Conservation (phyloP, 2,113 vertebrate species). For the Neogale vison region DNA sequence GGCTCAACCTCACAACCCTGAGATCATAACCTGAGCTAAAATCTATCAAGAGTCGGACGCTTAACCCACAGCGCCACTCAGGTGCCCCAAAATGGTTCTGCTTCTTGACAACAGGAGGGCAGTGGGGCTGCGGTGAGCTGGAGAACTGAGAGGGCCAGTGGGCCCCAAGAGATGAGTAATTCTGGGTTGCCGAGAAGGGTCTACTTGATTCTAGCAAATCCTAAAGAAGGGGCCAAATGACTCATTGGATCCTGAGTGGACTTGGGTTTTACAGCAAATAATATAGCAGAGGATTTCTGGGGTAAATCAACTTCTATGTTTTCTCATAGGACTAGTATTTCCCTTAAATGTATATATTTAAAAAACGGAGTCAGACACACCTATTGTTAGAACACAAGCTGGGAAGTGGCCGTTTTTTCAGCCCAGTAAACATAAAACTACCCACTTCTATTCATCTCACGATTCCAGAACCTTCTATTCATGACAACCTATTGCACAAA, state of each 20-base stretch:
- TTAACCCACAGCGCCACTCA: not conserved
- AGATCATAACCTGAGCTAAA: not conserved
- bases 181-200: not conserved
- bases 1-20: not conserved
- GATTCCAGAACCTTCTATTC: not conserved
- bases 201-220: not conserved
- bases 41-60: not conserved
- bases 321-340: not conserved
- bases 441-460: not conserved
- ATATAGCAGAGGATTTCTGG: not conserved
- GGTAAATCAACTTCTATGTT: not conserved
- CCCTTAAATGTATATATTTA: not conserved
- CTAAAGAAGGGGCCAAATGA: not conserved
- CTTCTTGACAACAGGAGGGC: not conserved
- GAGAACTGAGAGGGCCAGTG: not conserved
- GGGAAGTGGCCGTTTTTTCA: not conserved
- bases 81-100: not conserved
- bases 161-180: not conserved
- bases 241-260: not conserved
- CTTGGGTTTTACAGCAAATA: not conserved
- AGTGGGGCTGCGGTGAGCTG: not conserved
- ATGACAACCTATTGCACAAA: not conserved
- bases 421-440: not conserved
- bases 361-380: not conserved
- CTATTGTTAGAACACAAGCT: slow-evolving; percentile 3